phyloP scores from a whole-genome alignment of 2,797 vertebrate genomes.

The Paratrypauchen microcephalus region DNA sequence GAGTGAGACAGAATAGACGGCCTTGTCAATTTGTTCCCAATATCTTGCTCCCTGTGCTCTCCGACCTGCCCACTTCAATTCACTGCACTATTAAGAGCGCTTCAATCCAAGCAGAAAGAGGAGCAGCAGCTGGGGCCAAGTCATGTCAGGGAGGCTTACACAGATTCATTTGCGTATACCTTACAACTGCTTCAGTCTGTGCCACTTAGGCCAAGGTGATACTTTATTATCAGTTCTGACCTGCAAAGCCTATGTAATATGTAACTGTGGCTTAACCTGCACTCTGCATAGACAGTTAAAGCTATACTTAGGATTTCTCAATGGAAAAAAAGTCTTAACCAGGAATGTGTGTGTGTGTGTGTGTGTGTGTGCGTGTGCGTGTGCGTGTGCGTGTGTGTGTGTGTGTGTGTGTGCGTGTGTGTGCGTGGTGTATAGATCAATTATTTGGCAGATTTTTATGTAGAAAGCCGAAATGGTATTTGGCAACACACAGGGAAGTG shows the following conservation, averaged over 20 bases:
- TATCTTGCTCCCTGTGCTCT: constrained; percentile 63
- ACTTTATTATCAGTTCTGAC: constrained; percentile 42
- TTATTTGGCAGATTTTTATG: too few relatives aligned
- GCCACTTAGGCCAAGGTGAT: constrained; percentile 34
- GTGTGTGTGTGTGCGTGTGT: too few relatives aligned
- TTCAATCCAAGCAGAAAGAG: constrained; percentile 59
- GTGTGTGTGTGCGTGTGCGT: too few relatives aligned
- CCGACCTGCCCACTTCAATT: constrained; percentile 68
- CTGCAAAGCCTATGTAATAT: not conserved
- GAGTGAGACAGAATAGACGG: constrained; percentile 72
- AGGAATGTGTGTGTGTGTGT: too few relatives aligned
- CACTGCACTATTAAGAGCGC: constrained; percentile 64
- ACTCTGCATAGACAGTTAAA: too few relatives aligned
- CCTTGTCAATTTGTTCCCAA: constrained; percentile 80
- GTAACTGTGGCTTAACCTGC: not conserved
- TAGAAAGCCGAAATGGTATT: too few relatives aligned
- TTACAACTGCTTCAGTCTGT: constrained; percentile 45
- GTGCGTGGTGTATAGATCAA: too few relatives aligned
- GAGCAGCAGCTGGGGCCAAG: constrained; percentile 52
- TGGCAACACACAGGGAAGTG: too few relatives aligned
- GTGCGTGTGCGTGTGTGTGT: too few relatives aligned
- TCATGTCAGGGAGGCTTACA: constrained; percentile 40
- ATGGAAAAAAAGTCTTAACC: too few relatives aligned
- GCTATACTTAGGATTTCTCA: too few relatives aligned
- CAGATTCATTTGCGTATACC: constrained; percentile 58